Conservation (phyloP, 2,888 invertebrate genomes). For the Monoplex corrugatus region DNA sequence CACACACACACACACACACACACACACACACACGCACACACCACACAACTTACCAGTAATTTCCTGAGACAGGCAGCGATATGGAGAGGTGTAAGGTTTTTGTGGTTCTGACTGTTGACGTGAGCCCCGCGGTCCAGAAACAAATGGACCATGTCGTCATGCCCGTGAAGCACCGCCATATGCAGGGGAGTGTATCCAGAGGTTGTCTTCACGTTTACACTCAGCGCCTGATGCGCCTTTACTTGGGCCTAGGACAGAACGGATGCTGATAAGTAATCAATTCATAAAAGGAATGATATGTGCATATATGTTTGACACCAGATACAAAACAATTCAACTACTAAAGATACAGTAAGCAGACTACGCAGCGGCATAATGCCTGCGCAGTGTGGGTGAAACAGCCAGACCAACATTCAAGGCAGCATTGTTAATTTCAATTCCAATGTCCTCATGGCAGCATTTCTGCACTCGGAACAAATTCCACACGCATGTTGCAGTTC, state of each 20-base stretch:
- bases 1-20: not conserved
- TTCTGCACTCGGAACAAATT: no score
- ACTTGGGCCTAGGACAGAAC: constrained; percentile 47
- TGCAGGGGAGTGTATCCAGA: constrained; percentile 77
- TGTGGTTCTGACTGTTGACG: constrained; percentile 70
- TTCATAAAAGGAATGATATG: no score
- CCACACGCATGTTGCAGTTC: no score
- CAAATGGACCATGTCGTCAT: constrained; percentile 69
- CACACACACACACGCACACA: not conserved
- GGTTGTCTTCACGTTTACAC: constrained; percentile 72
- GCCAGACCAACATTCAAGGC: no score
- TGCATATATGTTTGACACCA: no score
- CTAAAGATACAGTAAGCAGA: no score
- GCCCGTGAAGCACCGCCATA: constrained; percentile 72
- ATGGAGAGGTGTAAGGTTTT: constrained; percentile 74
- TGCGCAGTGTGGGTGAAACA: no score
- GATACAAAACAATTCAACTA: no score
- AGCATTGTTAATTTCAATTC: no score
- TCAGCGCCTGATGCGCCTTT: constrained; percentile 56
- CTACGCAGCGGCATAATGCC: no score
- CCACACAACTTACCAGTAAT: constrained; percentile 61
- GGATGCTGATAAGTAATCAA: no score
- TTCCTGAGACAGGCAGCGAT: constrained; percentile 72
- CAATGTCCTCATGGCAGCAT: no score
- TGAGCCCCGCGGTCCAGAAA: constrained; percentile 73